Evolutionary conservation across 2,888 invertebrate species (phyloP), one percentile per base, ranked within the genome.

Genomic region (Diadegma fenestrale): DNA sequence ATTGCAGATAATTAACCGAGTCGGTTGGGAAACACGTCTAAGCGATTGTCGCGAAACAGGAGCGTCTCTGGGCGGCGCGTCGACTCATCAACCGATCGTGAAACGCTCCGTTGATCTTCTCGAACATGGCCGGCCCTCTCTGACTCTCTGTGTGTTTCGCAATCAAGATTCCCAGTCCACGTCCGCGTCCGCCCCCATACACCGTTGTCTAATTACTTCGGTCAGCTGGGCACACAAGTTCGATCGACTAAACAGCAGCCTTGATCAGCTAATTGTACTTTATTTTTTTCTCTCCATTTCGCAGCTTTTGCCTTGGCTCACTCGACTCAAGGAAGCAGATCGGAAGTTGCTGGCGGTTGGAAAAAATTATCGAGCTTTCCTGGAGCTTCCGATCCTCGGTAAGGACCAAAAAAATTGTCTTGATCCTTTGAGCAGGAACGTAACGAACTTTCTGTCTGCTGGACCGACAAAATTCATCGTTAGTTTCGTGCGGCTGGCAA

Each of bases 321-420:
- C 87, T 66, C 89, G 89, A 82, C 80, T 91, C 75, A 89, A 87
- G 79, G 90, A 91, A 88, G 90, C 90, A 7, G 90, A 91, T 77
- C 75, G 86, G 10, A 88, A 88, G 66, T 84, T 87, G 19, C 80
- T 89, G n/a, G 78, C 86, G 17, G 76, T 72, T 10, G 90, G 90
- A 19, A 91, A 91, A 85, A 89, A 87, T 5, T 91, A 89, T 71
- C 85, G 84, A n/a, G 90, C 90, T 7, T 78, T 88, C 64, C 79
- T 89, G 37, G 84, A 86, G 33, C 30, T 90, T 17, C 89, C 90
- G 4, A 51, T 90, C 66, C 37, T 91, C 30, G 91, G 91, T 91
- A 87, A 88, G 78, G 8, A 63, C 45, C 7, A 37, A 37, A 10
- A 22, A 1, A 54, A 33, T 79, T 33, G 2, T 54, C 8, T n/a